These are phyloP conservation scores for Pterois miles DNA, from an alignment of 2,797 vertebrate genomes.

Conservation along the genomic window DNA sequence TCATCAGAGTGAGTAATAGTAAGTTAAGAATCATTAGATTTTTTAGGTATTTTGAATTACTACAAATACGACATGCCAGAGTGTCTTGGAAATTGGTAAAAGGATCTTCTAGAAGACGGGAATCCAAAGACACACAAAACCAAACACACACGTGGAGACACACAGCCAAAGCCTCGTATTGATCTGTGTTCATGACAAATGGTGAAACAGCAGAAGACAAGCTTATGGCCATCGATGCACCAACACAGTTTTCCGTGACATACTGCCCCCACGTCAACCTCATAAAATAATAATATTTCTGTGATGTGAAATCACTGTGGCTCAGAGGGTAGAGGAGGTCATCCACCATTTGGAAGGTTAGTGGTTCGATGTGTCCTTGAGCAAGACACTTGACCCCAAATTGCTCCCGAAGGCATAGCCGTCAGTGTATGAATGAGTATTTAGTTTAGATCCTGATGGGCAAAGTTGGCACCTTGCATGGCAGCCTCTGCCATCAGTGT, in stretches of 20 bases:
- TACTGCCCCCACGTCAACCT: neutral
- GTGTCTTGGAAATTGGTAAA: conserved; percentile 9
- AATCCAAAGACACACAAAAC: conserved; percentile 13
- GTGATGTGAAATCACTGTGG: neutral
- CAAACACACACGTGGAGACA: conserved; percentile 9
- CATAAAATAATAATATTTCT: neutral
- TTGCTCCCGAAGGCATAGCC: too few species aligned
- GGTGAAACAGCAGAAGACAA: conserved; percentile 2
- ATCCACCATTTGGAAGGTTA: too few species aligned
- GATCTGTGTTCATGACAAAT: conserved; percentile 61
- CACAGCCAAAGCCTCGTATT: conserved; percentile 46
- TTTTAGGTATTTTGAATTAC: neutral
- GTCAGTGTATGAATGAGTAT: too few species aligned
- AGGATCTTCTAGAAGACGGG: conserved; percentile 23
- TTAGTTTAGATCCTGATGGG: too few species aligned
- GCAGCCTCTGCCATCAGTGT: too few species aligned
- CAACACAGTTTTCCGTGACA: neutral
- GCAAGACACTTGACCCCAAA: too few species aligned
- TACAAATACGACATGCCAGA: neutral
- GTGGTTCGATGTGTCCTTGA: too few species aligned
- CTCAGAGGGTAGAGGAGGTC: too few species aligned
- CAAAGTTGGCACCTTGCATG: too few species aligned
- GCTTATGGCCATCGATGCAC: neutral
- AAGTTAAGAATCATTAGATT: neutral
- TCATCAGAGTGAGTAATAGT: neutral